Evolutionary conservation across 2,113 vertebrate genomes (phyloP).

Genomic region (Nanorana parkeri): DNA sequence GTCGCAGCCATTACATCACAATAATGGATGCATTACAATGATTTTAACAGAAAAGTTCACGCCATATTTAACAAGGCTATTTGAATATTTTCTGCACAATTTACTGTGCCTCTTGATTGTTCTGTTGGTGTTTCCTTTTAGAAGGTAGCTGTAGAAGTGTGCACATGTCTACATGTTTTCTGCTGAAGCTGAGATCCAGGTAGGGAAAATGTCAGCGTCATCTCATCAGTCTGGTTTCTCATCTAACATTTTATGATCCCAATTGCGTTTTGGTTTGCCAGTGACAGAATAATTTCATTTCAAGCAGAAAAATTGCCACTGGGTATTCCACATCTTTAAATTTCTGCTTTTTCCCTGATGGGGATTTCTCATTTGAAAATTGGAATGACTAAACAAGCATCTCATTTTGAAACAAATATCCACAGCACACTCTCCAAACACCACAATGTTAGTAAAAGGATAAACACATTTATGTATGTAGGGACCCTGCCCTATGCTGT

Average conservation of each 20-base stretch:
- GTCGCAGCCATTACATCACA: neutral
- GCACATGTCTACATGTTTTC: neutral
- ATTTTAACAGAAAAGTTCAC: constrained; percentile 42
- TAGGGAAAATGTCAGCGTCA: constrained; percentile 6
- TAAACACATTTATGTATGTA: neutral
- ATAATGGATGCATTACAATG: neutral
- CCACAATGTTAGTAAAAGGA: neutral
- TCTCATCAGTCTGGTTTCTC: constrained; percentile 29
- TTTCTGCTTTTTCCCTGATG: neutral
- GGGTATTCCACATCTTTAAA: constrained; percentile 3
- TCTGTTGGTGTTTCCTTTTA: neutral
- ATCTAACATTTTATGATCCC: constrained; percentile 34
- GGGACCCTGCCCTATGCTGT: no score
- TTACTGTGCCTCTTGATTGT: constrained; percentile 22
- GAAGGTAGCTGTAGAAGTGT: neutral
- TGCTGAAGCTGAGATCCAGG: neutral
- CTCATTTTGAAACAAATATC: neutral
- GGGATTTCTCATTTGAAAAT: neutral
- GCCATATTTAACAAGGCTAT: constrained; percentile 33
- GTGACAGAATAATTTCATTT: constrained; percentile 38
- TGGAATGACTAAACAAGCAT: neutral
- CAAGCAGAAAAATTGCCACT: constrained; percentile 39
- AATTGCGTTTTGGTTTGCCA: constrained; percentile 31
- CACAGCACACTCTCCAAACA: neutral
- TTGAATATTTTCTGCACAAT: constrained; percentile 30